Evolutionary conservation across 2,797 vertebrate species (phyloP), one percentile per base, ranked within the genome.

Genomic region (Xiphophorus birchmanni): DNA sequence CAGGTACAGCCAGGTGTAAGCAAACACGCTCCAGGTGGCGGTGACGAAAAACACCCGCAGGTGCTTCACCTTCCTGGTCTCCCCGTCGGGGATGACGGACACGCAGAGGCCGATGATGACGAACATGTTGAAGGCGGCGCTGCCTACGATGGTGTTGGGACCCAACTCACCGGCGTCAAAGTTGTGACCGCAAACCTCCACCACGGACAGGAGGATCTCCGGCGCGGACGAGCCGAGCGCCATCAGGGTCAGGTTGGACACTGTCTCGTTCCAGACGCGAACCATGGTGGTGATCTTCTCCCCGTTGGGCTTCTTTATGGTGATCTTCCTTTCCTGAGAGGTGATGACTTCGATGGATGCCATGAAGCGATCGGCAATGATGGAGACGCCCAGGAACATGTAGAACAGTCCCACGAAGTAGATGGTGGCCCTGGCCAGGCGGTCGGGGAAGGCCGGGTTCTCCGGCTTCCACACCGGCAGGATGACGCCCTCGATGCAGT

Each of bases 61-160:
- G 85, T 99, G 98, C 84, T 99, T 99, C 48, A 99, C 97, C 90
- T 96, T 97, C 63, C 98, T 94, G 12, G 96, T 96, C 87, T 99
- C 96, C 7, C 98, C 98, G 0, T 99, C 97, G 0, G 98, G 98
- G 67, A 99, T 98, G 58, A 99, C 98, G 0, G 97, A 98, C 8
- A 99, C 98, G 11, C 98, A 99, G 0, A 99, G 90, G 0, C 98
- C 98, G 0, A 99, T 99, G 86, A 99, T 99, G 84, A 99, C 97
- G n/a, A 99, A 99, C 98, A 99, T 99, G 87, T 99, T 99, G 91
- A 99, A 99, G 0, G 98, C 98, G 0, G 98, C 98, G 0, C 98
- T 99, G 23, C 98, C 98, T 47, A 99, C 98, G 0, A 99, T 99
- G 45, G 98, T 99, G 94, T 98, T 99, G 0, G 98, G 98, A 0